Evolutionary conservation across 2,888 invertebrate species (phyloP), one percentile per base, ranked within the genome.

Genomic region (Nephrotoma flavescens): DNA sequence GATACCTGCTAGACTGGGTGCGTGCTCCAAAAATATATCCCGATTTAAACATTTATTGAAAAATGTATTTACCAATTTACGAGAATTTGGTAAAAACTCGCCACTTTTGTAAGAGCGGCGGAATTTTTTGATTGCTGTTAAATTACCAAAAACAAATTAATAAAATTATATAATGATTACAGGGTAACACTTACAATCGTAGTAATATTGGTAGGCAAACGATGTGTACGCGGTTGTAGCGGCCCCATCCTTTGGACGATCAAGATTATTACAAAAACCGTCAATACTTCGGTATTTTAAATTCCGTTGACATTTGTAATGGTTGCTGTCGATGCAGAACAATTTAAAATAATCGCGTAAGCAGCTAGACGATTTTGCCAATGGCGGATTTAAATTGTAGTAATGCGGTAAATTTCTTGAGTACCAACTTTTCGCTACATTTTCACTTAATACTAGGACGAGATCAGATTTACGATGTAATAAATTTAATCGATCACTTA

Each of bases 211-310:
- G 12, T 83, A 83, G 5, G 41, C 4, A 83, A 83, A 41, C 41
- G 83, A 83, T 6, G 11, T 11, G n/a, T n/a, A 83, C 9, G 41
- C 12, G 6, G 83, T 83, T n/a, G 4, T 0, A 1, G 83, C 83
- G 31, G 83, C 83, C 0, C 83, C 83, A 41, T 41, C 83, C 6
- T 41, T 83, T 1, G 41, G 41, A 41, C 41, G 7, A n/a, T 87
- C 92, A 47, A 95, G 91, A 91, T 98, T 98, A 91, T 98, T 98
- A 90, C 98, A 98, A 1, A 96, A 94, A 0, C 98, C 98, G 91
- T 98, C 98, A 87, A 95, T 94, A 0, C 95, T 94, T 85, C 96
- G 92, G 90, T 95, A 96, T 86, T 87, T 52, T 52, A 4, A n/a
- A 52, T 52, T 52, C 15, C 6, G 2, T 5, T 5, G 15, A 5